A percentile compares a stretch with the other conserved stretches of the same genome.
Conservation (phyloP, 2,888 invertebrate genomes). For the Agonopterix subpropinquella region DNA sequence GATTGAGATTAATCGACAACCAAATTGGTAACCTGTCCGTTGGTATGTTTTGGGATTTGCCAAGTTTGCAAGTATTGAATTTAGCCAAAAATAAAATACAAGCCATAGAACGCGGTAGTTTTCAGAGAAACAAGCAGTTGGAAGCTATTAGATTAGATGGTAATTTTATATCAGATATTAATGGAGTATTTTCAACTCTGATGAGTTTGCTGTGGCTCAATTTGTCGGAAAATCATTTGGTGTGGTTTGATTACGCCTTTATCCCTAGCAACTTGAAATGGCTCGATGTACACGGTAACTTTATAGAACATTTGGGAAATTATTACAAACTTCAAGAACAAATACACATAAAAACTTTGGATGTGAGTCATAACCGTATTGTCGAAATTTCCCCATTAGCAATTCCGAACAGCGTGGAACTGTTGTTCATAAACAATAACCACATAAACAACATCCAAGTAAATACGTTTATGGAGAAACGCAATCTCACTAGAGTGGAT, state of each 20-base stretch:
- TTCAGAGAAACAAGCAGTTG: slow-evolving; percentile 86
- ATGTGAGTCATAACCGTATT: slow-evolving; percentile 92
- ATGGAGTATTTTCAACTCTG: slow-evolving; percentile 90
- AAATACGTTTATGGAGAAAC: slow-evolving; percentile 91
- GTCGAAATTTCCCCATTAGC: slow-evolving; percentile 86
- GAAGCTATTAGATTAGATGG: slow-evolving; percentile 92
- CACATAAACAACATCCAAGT: slow-evolving; percentile 87
- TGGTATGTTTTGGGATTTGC: slow-evolving; percentile 91
- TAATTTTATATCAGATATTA: slow-evolving; percentile 91
- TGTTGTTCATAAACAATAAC: slow-evolving; percentile 92
- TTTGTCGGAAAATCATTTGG: slow-evolving; percentile 91
- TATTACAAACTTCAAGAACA: slow-evolving; percentile 90
- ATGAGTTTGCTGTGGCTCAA: slow-evolving; percentile 90
- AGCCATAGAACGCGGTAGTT: slow-evolving; percentile 87
- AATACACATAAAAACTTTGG: slow-evolving; percentile 87
- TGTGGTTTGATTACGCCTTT: slow-evolving; percentile 95
- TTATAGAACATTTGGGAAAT: slow-evolving; percentile 90
- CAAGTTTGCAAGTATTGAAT: slow-evolving; percentile 89
- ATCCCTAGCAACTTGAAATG: slow-evolving; percentile 91
- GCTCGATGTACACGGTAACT: slow-evolving; percentile 93
- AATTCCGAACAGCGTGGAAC: slow-evolving; percentile 90
- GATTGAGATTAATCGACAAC: slow-evolving; percentile 92
- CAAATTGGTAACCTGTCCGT: slow-evolving; percentile 88
- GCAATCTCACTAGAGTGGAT: slow-evolving; percentile 89
- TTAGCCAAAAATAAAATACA: slow-evolving; percentile 92